Conservation (phyloP, 2,797 vertebrate species). For the Rhinella marina region DNA sequence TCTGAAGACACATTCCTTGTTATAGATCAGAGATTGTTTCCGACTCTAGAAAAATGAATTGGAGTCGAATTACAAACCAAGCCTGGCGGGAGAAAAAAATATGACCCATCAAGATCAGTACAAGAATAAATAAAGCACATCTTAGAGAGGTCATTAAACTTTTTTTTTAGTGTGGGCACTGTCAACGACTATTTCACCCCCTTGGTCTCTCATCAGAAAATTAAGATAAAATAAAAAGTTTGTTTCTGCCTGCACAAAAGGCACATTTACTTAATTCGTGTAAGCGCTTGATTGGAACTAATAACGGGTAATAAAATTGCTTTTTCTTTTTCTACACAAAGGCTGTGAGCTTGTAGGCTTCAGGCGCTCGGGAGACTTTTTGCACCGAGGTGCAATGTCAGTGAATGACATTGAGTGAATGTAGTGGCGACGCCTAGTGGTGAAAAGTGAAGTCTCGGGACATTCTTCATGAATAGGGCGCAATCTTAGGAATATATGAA, state of each 20-base stretch:
- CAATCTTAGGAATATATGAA: neutral
- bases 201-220: neutral
- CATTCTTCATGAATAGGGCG: neutral
- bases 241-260: neutral
- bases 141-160: neutral
- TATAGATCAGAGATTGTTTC: neutral
- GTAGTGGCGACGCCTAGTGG: constrained; percentile 49
- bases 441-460: neutral
- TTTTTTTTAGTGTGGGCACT: constrained; percentile 4
- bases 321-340: neutral
- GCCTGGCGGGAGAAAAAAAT: constrained; percentile 9
- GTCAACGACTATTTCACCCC: neutral
- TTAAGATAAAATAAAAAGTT: neutral
- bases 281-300: neutral
- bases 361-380: neutral
- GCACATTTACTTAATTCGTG: neutral
- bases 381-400: neutral
- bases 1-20: neutral
- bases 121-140: neutral
- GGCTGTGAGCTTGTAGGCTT: neutral
- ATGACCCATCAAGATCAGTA: neutral
- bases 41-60: neutral
- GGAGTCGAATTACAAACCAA: neutral
- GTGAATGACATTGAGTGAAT: neutral
- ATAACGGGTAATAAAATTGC: neutral